Evolutionary conservation across 1,140 invertebrate species (phyloP).

Genomic region (Drosophila teissieri): DNA sequence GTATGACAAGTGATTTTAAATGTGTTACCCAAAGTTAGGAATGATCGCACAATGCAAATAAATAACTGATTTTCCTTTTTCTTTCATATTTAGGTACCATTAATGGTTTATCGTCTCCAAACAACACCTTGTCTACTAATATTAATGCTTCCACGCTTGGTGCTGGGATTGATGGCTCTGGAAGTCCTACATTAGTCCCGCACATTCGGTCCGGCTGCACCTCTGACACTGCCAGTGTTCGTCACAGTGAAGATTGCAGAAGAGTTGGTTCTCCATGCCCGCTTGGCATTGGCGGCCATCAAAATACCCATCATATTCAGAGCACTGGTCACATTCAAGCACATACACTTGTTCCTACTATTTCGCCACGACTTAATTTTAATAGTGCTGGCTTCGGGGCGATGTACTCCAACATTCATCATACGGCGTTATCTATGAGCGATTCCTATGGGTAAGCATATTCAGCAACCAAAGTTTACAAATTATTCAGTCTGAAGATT

Average conservation of each 20-base stretch:
- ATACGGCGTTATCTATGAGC: constrained; percentile 70
- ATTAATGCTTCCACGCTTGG: background rate
- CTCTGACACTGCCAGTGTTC: constrained; percentile 15
- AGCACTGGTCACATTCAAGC: constrained; percentile 57
- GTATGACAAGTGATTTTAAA: too few relatives aligned
- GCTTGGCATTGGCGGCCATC: constrained; percentile 40
- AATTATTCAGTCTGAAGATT: too few relatives aligned
- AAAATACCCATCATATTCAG: constrained; percentile 24
- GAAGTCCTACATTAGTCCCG: constrained; percentile 20
- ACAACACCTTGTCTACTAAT: constrained; percentile 26
- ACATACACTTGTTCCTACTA: constrained; percentile 59
- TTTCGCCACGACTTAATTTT: constrained; percentile 79
- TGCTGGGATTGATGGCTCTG: constrained; percentile 25
- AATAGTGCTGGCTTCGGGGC: constrained; percentile 74
- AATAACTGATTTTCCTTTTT: background rate
- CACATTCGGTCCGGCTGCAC: constrained; percentile 14
- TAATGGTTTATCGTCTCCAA: constrained; percentile 47
- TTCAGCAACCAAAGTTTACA: too few relatives aligned
- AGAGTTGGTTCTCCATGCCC: constrained; percentile 30
- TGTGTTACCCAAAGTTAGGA: too few relatives aligned
- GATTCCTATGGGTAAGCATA: constrained; percentile 77
- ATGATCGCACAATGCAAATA: too few relatives aligned
- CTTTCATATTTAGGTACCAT: constrained; percentile 35
- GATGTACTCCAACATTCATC: constrained; percentile 81
- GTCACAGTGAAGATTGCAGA: constrained; percentile 31